Conservation (phyloP, 2,797 vertebrate species). For the Centropyge bicolor region DNA sequence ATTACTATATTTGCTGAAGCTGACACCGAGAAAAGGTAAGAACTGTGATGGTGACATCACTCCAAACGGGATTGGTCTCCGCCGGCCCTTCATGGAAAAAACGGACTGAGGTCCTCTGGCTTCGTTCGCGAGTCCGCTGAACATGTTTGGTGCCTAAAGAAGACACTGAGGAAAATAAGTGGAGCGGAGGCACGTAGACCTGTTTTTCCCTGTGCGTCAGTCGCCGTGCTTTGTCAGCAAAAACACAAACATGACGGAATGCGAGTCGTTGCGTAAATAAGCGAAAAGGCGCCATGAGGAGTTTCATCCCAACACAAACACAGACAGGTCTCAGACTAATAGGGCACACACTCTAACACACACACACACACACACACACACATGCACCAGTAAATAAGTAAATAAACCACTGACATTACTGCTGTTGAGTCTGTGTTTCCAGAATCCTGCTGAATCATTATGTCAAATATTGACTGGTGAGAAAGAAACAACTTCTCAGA, state of each 20-base stretch:
- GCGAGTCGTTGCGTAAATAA: conserved; percentile 66
- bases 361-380: conserved; percentile 24
- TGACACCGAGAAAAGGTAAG: conserved; percentile 45
- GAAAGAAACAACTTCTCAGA: conserved; percentile 8
- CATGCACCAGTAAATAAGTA: conserved; percentile 57
- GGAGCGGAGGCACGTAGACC: conserved; percentile 57
- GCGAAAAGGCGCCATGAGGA: conserved; percentile 66
- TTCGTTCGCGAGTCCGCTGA: conserved; percentile 23
- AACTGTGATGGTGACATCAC: conserved; percentile 65
- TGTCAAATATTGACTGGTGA: conserved; percentile 25
- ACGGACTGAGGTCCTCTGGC: conserved; percentile 41
- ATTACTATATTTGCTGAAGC: conserved; percentile 37
- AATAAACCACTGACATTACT: conserved; percentile 50
- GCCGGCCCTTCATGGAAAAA: conserved; percentile 59
- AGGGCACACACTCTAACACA: conserved; percentile 14
- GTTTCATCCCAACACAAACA: conserved; percentile 77
- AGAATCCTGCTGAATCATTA: conserved; percentile 47
- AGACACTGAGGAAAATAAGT: conserved; percentile 63
- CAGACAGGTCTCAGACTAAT: conserved; percentile 68
- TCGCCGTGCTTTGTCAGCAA: conserved; percentile 72
- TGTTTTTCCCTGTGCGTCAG: conserved; percentile 79
- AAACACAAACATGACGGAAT: conserved; percentile 76
- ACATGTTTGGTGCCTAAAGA: conserved; percentile 58
- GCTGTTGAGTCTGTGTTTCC: conserved; percentile 46
- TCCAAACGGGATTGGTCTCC: conserved; percentile 39